phyloP scores from a whole-genome alignment of 2,113 vertebrate genomes.

The Heliornis fulica region DNA sequence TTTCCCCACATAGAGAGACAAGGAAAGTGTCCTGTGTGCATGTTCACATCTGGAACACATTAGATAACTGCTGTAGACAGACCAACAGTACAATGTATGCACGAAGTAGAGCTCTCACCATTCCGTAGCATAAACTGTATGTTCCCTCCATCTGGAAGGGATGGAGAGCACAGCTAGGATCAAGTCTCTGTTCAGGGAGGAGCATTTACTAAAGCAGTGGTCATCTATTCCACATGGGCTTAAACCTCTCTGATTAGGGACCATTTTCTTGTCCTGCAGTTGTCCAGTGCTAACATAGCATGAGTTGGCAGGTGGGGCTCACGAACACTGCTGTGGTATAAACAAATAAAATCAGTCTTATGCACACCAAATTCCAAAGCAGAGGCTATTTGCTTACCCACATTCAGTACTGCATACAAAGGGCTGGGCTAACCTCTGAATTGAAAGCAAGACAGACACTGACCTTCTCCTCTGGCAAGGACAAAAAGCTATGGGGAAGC shows the following conservation, averaged over 20 bases:
- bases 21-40: not conserved
- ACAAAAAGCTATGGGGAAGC: not conserved
- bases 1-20: not conserved
- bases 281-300: not conserved
- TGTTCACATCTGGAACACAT: not conserved
- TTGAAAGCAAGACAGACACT: not conserved
- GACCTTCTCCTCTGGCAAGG: not conserved
- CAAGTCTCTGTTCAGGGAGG: not conserved
- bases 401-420: not conserved
- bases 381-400: not conserved
- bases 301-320: not conserved
- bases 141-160: not conserved
- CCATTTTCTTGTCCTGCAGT: not conserved
- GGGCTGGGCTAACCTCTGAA: not conserved
- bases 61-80: not conserved
- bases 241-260: not conserved
- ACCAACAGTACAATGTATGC: accelerated
- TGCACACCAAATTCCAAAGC: not conserved
- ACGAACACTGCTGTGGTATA: not conserved
- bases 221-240: not conserved
- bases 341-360: not conserved
- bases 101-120: not conserved
- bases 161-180: not conserved
- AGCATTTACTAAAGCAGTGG: not conserved
- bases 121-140: not conserved